Evolutionary conservation across 2,888 invertebrate genomes (phyloP).

Genomic region (Lepeophtheirus nordmannii): DNA sequence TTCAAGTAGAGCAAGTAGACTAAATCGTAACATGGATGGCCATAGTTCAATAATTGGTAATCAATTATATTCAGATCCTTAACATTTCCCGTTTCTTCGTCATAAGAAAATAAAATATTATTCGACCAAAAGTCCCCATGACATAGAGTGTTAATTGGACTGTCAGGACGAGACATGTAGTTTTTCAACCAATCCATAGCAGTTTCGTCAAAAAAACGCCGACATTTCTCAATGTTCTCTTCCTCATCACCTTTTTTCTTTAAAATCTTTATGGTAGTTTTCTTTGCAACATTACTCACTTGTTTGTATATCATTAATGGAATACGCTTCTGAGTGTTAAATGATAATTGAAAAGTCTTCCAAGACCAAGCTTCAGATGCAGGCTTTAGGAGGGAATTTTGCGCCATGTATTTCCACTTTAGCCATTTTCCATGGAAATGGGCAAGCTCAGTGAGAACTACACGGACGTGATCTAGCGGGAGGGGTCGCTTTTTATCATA

Average conservation of each 20-base stretch:
- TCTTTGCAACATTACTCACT: constrained; percentile 15
- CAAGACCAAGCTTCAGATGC: neutral
- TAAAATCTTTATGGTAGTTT: constrained; percentile 17
- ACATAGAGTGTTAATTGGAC: constrained; percentile 15
- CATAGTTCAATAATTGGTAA: constrained; percentile 19
- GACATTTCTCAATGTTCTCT: constrained; percentile 12
- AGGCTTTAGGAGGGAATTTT: neutral
- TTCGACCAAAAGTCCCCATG: constrained; percentile 26
- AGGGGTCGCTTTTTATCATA: constrained; percentile 14
- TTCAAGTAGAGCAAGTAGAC: constrained; percentile 18
- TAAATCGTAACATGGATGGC: constrained; percentile 19
- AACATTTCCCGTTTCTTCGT: neutral
- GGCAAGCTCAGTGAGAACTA: constrained; percentile 14
- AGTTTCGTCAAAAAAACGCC: constrained; percentile 7
- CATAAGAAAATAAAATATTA: constrained; percentile 24
- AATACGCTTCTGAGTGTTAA: constrained; percentile 22
- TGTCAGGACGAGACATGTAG: constrained; percentile 7
- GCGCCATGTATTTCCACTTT: neutral
- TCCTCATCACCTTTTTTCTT: neutral
- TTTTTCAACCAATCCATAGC: constrained; percentile 8
- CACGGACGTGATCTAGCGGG: neutral
- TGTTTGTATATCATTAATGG: constrained; percentile 17
- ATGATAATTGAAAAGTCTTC: neutral
- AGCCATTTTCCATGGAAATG: constrained; percentile 23
- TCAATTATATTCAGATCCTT: constrained; percentile 14